Base-by-base conservation (phyloP, 2,888 invertebrate species). In the Stenotaenia linearis region DNA sequence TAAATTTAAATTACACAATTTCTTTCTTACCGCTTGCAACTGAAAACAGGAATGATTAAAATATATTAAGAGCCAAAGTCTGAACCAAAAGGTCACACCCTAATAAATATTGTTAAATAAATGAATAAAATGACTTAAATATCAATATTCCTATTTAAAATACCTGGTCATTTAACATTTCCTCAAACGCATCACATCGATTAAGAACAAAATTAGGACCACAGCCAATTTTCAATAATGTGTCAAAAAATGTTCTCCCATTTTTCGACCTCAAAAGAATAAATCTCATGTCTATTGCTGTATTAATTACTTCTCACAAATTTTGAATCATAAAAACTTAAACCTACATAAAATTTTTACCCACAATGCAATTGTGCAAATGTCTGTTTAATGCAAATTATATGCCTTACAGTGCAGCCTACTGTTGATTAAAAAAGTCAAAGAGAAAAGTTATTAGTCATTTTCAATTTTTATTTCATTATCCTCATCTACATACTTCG, bases 1-100 rank as follows among this genome's bases (percentile, higher is more conserved):
- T n/a, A n/a, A n/a, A n/a, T n/a, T n/a, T n/a, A n/a, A n/a, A n/a
- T n/a, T n/a, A n/a, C n/a, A n/a, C n/a, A n/a, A n/a, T n/a, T n/a
- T n/a, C n/a, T n/a, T n/a, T n/a, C n/a, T n/a, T 69, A 69, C 69
- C 28, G 69, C 25, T 10, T 25, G 10, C n/a, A 69, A 69, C 1
- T 69, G 69, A 69, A 69, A 69, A 69, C 69, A 69, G 69, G 15
- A 6, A 28, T 69, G 69, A 69, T 69, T 69, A 28, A 28, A 69
- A n/a, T n/a, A 69, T 15, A 69, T 28, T 1, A 69, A 28, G 7
- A 69, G 1, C 69, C 69, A 69, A 69, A 25, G 25, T 25, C 69
- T 10, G 10, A 69, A 69, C 69, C 69, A 69, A 69, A 69, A 69
- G 7, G 69, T 69, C 28, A 69, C 28, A 25, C 25, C 69, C 69